Base-by-base conservation (phyloP, 2,888 invertebrate genomes). In the Scaptomyza caliginosa region DNA sequence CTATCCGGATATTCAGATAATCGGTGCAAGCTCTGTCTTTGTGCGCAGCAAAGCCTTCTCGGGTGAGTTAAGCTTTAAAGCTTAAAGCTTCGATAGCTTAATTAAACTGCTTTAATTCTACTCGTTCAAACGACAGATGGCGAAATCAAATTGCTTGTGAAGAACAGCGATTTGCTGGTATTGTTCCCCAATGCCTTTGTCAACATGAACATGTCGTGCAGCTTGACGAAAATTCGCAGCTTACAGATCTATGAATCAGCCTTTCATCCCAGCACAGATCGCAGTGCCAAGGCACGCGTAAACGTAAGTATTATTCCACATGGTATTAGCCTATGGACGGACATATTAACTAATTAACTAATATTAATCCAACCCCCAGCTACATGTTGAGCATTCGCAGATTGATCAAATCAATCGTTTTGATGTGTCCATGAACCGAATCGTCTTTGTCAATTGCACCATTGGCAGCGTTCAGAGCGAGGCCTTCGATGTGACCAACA, bases 401-500 rank as follows among this genome's bases (percentile, higher is more conserved):
- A 86, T 91, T 19, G 71, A 87, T 6, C 79, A 86, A 26, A 73
- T 91, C 3, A 78, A 88, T 46, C 77, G 89, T 17, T 89, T 91
- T 36, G 90, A 89, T 21, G 87, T 89, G 2, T 89, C 90, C 3
- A 74, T 91, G 58, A 88, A 87, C 24, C 89, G 89, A 56, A 89
- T 91, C 4, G 79, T 69, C 16, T 90, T 90, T 38, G 75, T 67
- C 30, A 87, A 89, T 54, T 90, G 90, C 55, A 85, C 63, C 8
- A 91, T 92, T 34, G 86, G 79, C 7, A 86, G 65, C 2, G 83
- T 92, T 8, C 82, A 83, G 40, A 68, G 77, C 2, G 77, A 80
- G 3, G 89, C 92, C 4, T 91, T 92, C 57, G 89, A 91, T 77
- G 90, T 91, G n/a, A 85, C 89, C 28, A 84, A 76, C 4, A 90